Conservation (phyloP, 2,888 invertebrate species). For the Lamproptera curius region DNA sequence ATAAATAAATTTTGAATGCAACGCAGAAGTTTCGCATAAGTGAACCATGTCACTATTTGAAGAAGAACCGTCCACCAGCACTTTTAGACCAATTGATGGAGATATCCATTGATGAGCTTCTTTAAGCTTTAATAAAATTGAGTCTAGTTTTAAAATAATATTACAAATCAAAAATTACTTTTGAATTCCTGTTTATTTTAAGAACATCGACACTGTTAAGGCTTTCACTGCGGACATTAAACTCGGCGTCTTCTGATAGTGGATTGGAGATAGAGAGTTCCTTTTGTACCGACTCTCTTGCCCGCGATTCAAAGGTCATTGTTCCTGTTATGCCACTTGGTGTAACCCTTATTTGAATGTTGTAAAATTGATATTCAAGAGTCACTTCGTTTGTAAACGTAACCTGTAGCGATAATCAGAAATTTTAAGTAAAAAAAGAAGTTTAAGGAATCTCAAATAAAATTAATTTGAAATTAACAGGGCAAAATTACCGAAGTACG, state of each 20-base stretch:
- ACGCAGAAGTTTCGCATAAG: too few species aligned
- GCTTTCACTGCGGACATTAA: conserved; percentile 40
- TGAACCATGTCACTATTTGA: too few species aligned
- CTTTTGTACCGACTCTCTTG: conserved; percentile 53
- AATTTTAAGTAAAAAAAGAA: background rate
- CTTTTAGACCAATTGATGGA: too few species aligned
- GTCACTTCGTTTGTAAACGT: conserved; percentile 53
- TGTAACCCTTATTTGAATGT: conserved; percentile 43
- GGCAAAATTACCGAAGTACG: too few species aligned
- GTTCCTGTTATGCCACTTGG: conserved; percentile 53
- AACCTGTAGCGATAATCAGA: conserved; percentile 39
- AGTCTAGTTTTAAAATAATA: too few species aligned
- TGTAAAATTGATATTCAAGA: conserved; percentile 64
- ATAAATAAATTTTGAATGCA: too few species aligned
- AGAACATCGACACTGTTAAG: conserved; percentile 45
- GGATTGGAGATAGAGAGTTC: conserved; percentile 54
- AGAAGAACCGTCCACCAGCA: too few species aligned
- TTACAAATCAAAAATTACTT: conserved; percentile 42
- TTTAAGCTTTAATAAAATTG: too few species aligned
- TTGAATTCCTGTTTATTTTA: conserved; percentile 49
- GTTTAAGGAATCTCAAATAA: too few species aligned
- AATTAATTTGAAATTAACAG: too few species aligned
- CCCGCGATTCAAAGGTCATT: conserved; percentile 49
- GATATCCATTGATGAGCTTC: too few species aligned
- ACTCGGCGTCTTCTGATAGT: conserved; percentile 43